These are phyloP conservation scores for Drosophila kepulauana DNA, from an alignment of 1,140 invertebrate genomes.

Conservation along the genomic window DNA sequence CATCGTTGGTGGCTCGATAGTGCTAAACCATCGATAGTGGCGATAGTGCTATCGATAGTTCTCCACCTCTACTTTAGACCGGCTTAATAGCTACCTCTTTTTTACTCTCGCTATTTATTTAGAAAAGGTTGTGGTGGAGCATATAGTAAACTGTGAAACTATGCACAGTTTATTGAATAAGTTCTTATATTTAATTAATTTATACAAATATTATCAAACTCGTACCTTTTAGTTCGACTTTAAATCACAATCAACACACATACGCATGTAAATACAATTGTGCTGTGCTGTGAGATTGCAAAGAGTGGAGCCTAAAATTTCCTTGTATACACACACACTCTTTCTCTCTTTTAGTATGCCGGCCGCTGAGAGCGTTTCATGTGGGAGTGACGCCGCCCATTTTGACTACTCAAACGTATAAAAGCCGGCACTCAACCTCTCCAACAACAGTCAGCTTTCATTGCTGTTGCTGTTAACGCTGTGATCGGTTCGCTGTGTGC, in stretches of 20 bases:
- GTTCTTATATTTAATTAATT: too few relatives aligned
- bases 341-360: conserved; percentile 16
- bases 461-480: conserved; percentile 52
- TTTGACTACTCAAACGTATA: conserved; percentile 59
- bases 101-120: not conserved
- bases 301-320: not conserved
- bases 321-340: not conserved
- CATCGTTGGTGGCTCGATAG: too few relatives aligned
- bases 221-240: not conserved
- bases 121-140: too few relatives aligned
- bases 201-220: too few relatives aligned
- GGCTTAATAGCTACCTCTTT: conserved; percentile 26
- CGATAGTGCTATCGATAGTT: too few relatives aligned
- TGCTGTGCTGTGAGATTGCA: not conserved
- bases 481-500: conserved; percentile 57
- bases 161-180: too few relatives aligned
- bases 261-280: not conserved
- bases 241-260: not conserved
- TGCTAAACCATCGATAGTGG: too few relatives aligned
- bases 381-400: conserved; percentile 45
- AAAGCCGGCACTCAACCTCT: conserved; percentile 49
- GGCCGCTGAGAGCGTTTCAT: conserved; percentile 17
- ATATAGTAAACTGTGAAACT: too few relatives aligned
- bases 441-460: conserved; percentile 66
- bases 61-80: too few relatives aligned